phyloP scores from a whole-genome alignment of 1,140 invertebrate species.

The Drusus annulatus region DNA sequence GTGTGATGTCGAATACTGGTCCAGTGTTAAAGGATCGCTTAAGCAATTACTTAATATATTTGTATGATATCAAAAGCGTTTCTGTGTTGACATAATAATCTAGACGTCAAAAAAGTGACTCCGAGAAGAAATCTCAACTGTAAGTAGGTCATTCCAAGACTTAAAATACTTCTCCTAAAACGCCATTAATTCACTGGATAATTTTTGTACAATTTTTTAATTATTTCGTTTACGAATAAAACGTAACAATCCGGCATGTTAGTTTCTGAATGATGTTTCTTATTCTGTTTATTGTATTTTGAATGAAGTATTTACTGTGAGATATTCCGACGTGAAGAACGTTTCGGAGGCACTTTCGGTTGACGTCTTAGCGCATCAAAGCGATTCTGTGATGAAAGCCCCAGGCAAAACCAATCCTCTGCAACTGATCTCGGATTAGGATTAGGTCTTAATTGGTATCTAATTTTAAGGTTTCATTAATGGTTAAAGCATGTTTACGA shows the following conservation, averaged over 20 bases:
- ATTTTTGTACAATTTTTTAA: no score
- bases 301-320: no score
- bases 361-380: constrained; percentile 58
- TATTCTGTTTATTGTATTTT: no score
- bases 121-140: neutral
- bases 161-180: no score
- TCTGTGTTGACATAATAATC: constrained; percentile 53
- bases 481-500: neutral
- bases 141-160: no score
- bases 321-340: neutral
- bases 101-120: constrained; percentile 33
- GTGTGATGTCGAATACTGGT: neutral
- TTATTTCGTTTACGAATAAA: no score
- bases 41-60: constrained; percentile 28
- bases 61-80: constrained; percentile 50
- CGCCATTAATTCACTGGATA: no score
- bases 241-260: no score
- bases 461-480: constrained; percentile 15
- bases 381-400: constrained; percentile 58
- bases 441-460: constrained; percentile 36
- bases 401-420: constrained; percentile 55
- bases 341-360: constrained; percentile 29
- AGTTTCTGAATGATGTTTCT: no score
- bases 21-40: neutral
- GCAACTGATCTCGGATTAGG: constrained; percentile 59